Percentiles rank a stretch among this genome's conserved stretches.
phyloP scores from a whole-genome alignment of 2,113 vertebrate species.

The Pipra filicauda region DNA sequence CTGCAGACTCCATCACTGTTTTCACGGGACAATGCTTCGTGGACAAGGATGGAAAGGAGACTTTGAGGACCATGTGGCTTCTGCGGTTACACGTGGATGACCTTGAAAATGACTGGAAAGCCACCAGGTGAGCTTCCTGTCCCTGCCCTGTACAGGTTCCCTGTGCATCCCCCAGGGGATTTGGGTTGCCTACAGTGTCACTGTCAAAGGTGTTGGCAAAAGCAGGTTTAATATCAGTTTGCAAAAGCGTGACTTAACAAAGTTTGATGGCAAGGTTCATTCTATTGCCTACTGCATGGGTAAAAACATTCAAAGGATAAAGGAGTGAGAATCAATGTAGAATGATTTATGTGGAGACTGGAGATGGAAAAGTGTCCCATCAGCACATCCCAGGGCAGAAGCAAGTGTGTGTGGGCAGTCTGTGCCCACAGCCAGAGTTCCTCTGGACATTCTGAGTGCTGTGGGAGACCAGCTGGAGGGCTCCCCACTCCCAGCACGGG shows the following conservation, averaged over 20 bases:
- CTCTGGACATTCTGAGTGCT: not conserved
- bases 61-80: not conserved
- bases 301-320: not conserved
- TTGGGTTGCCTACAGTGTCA: too few relatives aligned
- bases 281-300: not conserved
- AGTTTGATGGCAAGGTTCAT: not conserved
- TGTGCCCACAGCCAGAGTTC: not conserved
- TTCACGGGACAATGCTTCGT: constrained; percentile 21
- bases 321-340: not conserved
- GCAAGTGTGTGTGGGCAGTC: not conserved
- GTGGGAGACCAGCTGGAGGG: rapidly evolving
- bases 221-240: not conserved
- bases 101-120: too few relatives aligned
- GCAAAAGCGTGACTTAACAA: rapidly evolving
- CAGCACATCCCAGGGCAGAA: not conserved
- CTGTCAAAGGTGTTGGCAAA: not conserved
- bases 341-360: not conserved
- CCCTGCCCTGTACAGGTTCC: rapidly evolving
- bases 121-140: not conserved
- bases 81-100: too few relatives aligned
- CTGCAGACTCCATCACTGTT: not conserved
- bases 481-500: not conserved
- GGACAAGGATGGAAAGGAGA: rapidly evolving
- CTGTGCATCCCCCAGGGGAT: rapidly evolving
- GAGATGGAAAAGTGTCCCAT: not conserved